These are phyloP conservation scores for Thalassoma bifasciatum DNA, from an alignment of 2,113 vertebrate species.

Conservation along the genomic window DNA sequence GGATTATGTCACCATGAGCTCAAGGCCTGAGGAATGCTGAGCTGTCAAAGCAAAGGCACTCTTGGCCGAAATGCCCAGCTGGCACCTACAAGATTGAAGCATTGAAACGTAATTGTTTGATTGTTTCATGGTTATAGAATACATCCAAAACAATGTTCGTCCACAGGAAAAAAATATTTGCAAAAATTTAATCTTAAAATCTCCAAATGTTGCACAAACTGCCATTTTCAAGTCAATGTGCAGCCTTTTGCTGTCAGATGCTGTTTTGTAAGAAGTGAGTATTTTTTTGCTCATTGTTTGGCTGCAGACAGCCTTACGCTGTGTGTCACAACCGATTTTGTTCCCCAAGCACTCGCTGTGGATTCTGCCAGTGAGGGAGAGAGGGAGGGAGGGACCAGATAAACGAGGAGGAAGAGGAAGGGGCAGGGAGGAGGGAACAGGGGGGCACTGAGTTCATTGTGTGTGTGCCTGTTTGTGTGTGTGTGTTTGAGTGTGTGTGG, in stretches of 20 bases:
- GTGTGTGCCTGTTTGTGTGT: no score
- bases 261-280: neutral
- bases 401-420: conserved; percentile 12
- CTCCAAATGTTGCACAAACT: neutral
- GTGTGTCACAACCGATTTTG: conserved; percentile 38
- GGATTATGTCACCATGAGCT: conserved; percentile 50
- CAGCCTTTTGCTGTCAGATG: neutral
- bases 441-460: conserved; percentile 73
- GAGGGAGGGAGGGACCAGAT: conserved; percentile 43
- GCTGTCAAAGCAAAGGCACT: conserved; percentile 48
- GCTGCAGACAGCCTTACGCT: conserved; percentile 21
- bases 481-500: conserved; percentile 33
- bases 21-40: conserved; percentile 49
- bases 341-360: conserved; percentile 35
- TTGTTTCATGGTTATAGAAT: neutral
- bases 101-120: neutral
- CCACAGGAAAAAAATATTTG: neutral
- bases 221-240: neutral
- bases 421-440: conserved; percentile 21
- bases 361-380: conserved; percentile 26
- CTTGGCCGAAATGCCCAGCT: neutral
- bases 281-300: conserved; percentile 10
- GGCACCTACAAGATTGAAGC: neutral
- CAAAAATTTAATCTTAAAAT: neutral
- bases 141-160: no score